Base-by-base conservation (phyloP, 2,888 invertebrate genomes). In the Perdita meconis region DNA sequence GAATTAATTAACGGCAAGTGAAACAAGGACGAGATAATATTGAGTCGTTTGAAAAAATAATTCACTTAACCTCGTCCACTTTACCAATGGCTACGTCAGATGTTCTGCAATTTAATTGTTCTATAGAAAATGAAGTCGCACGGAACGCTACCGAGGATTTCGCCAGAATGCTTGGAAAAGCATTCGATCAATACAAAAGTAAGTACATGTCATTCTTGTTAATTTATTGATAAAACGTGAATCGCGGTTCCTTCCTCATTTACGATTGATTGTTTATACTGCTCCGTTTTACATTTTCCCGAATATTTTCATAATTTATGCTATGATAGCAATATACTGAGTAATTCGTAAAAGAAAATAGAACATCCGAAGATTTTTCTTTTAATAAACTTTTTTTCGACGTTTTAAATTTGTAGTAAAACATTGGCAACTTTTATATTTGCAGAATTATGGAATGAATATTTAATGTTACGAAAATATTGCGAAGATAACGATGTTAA, bases 131-230 rank as follows among this genome's bases (percentile, higher is more conserved):
- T 56, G 78, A 85, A 59, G 65, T 64, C 47, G 86, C 85, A 19
- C 80, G 61, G 47, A 65, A 68, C 57, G 78, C 83, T 16, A 80
- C 78, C 47, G 78, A 86, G 61, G 75, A 57, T 34, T 87, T 89
- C 53, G 66, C 68, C 6, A 51, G 6, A 24, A 79, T 75, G 13
- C 66, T 90, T 26, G 66, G 69, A 40, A 77, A 86, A 47, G 78
- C 82, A 51, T 84, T 81, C 30, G 51, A 75, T 12, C 78, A 88
- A 19, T 86, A 87, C 72, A 82, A 83, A 81, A 85, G 90, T 90
- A 88, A 85, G 89, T 87, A 80, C 47, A 63, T 76, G 34, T 47
- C 16, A 59, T 51, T 16, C 10, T 57, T 60, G 10, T 61, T 59
- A n/a, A 8, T 34, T 5, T 40, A 22, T 40, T 8, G 26, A 42